These are phyloP conservation scores for Himalopsyche japonica DNA, from an alignment of 2,888 invertebrate genomes.

Conservation along the genomic window DNA sequence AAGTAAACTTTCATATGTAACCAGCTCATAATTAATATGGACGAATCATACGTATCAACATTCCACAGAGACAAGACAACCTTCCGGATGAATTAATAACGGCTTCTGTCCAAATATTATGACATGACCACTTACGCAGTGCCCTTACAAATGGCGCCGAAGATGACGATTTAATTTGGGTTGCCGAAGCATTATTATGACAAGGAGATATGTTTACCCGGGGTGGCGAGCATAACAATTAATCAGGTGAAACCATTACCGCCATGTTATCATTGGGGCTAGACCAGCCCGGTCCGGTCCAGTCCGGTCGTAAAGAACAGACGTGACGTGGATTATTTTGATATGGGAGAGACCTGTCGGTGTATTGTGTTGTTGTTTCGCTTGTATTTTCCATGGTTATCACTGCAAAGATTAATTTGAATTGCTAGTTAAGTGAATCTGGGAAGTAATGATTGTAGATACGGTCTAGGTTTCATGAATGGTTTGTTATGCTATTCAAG, in stretches of 20 bases:
- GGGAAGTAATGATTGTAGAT: background rate
- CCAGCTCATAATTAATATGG: too few relatives aligned
- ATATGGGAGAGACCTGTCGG: constrained; percentile 21
- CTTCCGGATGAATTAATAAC: constrained; percentile 44
- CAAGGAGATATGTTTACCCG: constrained; percentile 36
- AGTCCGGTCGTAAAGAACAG: constrained; percentile 33
- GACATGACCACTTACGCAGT: constrained; percentile 6
- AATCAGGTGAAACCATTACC: constrained; percentile 37
- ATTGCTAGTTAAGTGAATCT: background rate
- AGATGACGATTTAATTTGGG: constrained; percentile 38
- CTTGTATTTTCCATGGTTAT: background rate
- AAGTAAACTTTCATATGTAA: too few relatives aligned
- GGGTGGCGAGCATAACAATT: constrained; percentile 32
- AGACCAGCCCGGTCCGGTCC: background rate
- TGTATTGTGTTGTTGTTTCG: background rate
- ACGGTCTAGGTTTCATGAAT: too few relatives aligned
- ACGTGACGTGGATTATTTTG: constrained; percentile 40
- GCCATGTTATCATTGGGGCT: constrained; percentile 11
- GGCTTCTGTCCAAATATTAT: constrained; percentile 11
- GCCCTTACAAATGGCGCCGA: constrained; percentile 27
- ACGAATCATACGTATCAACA: background rate
- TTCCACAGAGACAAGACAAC: constrained; percentile 33
- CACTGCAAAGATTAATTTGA: constrained; percentile 6
- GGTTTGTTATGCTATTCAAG: too few relatives aligned
- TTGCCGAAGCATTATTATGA: constrained; percentile 29